These are phyloP conservation scores for Acipenser transmontanus DNA, from an alignment of 2,797 vertebrate genomes.

Conservation along the genomic window DNA sequence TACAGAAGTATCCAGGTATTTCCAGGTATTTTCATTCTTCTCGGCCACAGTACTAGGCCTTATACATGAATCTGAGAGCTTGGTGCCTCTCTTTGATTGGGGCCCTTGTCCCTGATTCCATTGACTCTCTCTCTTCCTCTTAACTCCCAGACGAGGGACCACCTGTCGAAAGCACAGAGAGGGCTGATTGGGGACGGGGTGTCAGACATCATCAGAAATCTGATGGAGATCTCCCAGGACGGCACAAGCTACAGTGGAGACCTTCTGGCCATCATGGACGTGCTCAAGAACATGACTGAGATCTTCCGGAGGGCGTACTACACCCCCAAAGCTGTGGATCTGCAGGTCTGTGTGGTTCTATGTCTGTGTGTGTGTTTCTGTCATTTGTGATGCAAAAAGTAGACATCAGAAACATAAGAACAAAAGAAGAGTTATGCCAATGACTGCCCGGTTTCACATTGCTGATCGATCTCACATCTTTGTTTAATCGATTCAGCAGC, in stretches of 20 bases:
- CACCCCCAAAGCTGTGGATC: constrained; percentile 78
- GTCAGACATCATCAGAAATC: constrained; percentile 85
- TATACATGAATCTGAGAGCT: too few species aligned
- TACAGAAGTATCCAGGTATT: too few species aligned
- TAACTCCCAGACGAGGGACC: constrained; percentile 74
- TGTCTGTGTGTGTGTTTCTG: not conserved
- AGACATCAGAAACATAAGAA: too few species aligned
- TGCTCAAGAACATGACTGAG: constrained; percentile 92
- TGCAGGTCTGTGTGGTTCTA: constrained; percentile 65
- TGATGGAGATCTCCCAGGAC: constrained; percentile 86
- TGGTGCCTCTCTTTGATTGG: too few species aligned
- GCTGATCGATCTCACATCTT: too few species aligned
- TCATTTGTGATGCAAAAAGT: not conserved
- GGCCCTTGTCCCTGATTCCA: too few species aligned
- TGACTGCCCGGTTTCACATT: too few species aligned
- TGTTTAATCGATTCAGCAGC: too few species aligned
- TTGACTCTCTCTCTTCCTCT: not conserved
- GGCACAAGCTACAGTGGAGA: constrained; percentile 96
- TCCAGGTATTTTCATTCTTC: too few species aligned
- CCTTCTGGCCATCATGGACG: constrained; percentile 81
- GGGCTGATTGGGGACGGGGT: constrained; percentile 84
- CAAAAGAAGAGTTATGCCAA: too few species aligned
- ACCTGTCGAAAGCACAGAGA: constrained; percentile 87
- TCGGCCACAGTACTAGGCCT: too few species aligned
- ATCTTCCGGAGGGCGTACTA: constrained; percentile 91